These are phyloP conservation scores for Hypolimnas misippus DNA, from an alignment of 2,888 invertebrate genomes.

Conservation along the genomic window DNA sequence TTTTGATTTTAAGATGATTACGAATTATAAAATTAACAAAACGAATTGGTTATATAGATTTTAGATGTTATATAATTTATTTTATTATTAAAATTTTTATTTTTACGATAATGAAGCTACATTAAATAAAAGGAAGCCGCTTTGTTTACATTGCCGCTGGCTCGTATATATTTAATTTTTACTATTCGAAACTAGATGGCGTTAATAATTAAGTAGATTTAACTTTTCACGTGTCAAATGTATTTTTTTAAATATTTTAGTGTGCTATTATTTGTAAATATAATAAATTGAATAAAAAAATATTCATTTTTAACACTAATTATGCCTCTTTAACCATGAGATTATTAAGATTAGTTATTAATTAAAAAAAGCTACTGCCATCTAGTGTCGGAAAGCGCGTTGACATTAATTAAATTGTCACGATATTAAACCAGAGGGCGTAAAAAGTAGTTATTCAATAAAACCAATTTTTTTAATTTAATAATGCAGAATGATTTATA, in stretches of 20 bases:
- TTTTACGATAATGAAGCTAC: conserved; percentile 42
- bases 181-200: conserved; percentile 49
- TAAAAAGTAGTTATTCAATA: no score
- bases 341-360: no score
- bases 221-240: background rate
- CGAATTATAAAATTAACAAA: no score
- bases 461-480: no score
- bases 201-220: background rate
- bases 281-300: no score
- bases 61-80: background rate
- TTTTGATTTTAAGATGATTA: no score
- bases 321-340: no score
- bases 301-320: no score
- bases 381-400: background rate
- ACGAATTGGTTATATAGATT: no score
- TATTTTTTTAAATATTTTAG: background rate
- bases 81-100: background rate
- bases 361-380: background rate
- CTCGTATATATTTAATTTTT: conserved; percentile 37
- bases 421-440: background rate
- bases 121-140: conserved; percentile 39
- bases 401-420: background rate
- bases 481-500: no score
- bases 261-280: no score
- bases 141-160: conserved; percentile 36